Conservation (phyloP, 2,113 vertebrate species). For the Hyla sarda region DNA sequence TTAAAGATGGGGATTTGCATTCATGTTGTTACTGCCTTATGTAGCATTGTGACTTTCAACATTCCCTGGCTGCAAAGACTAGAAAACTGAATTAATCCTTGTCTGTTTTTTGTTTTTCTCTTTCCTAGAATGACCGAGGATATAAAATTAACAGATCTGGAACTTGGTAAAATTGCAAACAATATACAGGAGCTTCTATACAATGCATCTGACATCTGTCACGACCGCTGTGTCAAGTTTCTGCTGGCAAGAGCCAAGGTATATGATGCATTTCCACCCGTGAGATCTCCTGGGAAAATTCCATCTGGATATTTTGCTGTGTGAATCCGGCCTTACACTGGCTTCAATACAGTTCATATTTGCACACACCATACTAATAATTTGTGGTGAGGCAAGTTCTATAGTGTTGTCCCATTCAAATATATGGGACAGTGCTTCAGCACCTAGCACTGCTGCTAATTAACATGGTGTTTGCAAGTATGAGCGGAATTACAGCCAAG, state of each 20-base stretch:
- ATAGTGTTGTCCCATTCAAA: too few relatives aligned
- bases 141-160: slow-evolving; percentile 88
- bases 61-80: not conserved
- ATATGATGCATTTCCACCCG: slow-evolving; percentile 46
- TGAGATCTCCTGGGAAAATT: too few relatives aligned
- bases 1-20: not conserved
- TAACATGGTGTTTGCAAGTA: too few relatives aligned
- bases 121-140: slow-evolving; percentile 80
- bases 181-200: slow-evolving; percentile 87
- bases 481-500: too few relatives aligned
- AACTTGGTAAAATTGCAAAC: slow-evolving; percentile 85
- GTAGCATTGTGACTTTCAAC: not conserved
- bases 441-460: too few relatives aligned
- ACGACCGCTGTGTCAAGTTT: slow-evolving; percentile 95
- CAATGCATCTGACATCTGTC: slow-evolving; percentile 90
- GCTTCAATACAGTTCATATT: too few relatives aligned
- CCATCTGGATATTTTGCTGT: too few relatives aligned
- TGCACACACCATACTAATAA: too few relatives aligned
- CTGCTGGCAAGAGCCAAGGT: slow-evolving; percentile 94
- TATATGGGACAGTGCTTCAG: too few relatives aligned
- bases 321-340: too few relatives aligned
- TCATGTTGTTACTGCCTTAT: not conserved
- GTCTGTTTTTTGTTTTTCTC: slow-evolving; percentile 60
- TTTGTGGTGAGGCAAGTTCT: too few relatives aligned
- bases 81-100: not conserved